These are phyloP conservation scores for Apantesis nais DNA, from an alignment of 2,888 invertebrate species.

Conservation along the genomic window DNA sequence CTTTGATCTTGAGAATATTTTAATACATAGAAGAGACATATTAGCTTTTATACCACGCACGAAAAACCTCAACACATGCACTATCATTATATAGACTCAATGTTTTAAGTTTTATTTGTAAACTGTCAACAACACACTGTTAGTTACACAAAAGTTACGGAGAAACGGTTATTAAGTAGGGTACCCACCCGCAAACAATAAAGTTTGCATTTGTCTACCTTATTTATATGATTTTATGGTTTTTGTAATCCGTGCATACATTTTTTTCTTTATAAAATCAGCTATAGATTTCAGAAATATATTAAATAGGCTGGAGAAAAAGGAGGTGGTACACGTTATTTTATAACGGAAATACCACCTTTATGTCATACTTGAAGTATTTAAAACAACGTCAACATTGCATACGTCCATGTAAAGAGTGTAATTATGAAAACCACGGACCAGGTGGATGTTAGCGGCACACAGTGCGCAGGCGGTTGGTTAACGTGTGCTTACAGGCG, in stretches of 20 bases:
- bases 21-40: constrained; percentile 70
- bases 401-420: constrained; percentile 44
- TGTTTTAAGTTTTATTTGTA: constrained; percentile 41
- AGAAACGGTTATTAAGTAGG: constrained; percentile 18
- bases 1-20: constrained; percentile 64
- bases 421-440: constrained; percentile 71
- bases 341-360: constrained; percentile 21
- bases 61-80: constrained; percentile 74
- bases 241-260: constrained; percentile 46
- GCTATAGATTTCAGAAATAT: constrained; percentile 7
- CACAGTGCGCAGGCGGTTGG: constrained; percentile 78
- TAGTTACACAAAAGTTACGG: constrained; percentile 43
- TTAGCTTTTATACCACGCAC: constrained; percentile 69
- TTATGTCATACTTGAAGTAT: constrained; percentile 34
- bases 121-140: constrained; percentile 47
- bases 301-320: constrained; percentile 1
- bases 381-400: constrained; percentile 32
- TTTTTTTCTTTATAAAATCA: constrained; percentile 1
- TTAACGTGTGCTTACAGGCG: constrained; percentile 85
- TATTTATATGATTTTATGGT: constrained; percentile 16
- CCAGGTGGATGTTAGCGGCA: constrained; percentile 80
- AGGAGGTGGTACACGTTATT: constrained; percentile 16
- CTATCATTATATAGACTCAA: constrained; percentile 60
- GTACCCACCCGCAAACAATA: constrained; percentile 36
- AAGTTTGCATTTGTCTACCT: constrained; percentile 18